Percentiles rank a stretch among this genome's conserved stretches.
Conservation (phyloP, 30 jellyfish, hydroid and myxozoan genomes). For the Cassiopea andromeda region DNA sequence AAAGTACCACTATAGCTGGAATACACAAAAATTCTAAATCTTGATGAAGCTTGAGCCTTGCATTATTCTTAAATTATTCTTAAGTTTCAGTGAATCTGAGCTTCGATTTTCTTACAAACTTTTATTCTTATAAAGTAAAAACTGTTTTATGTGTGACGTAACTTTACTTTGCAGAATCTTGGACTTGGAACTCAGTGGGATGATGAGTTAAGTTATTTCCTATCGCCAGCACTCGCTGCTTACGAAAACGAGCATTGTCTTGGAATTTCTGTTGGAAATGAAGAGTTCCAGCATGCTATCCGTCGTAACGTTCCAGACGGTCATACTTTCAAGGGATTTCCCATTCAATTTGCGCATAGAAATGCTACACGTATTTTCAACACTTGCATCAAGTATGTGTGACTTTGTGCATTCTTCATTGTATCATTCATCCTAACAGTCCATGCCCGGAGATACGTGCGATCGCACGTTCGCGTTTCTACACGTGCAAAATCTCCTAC, state of each 20-base stretch:
- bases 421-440: not conserved
- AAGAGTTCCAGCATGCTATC: conserved; percentile 93
- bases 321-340: conserved; percentile 97
- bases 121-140: too few relatives aligned
- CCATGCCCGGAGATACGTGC: too few relatives aligned
- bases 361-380: conserved; percentile 86
- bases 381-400: conserved; percentile 81
- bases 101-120: too few relatives aligned
- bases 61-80: too few relatives aligned
- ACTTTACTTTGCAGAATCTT: conserved; percentile 54
- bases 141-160: too few relatives aligned
- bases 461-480: too few relatives aligned
- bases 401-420: not conserved
- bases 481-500: too few relatives aligned
- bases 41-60: too few relatives aligned
- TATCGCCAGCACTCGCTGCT: conserved; percentile 95
- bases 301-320: conserved; percentile 95
- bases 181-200: conserved; percentile 95
- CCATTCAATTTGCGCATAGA: conserved; percentile 87
- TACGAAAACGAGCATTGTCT: conserved; percentile 85
- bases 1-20: too few relatives aligned
- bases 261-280: conserved; percentile 94
- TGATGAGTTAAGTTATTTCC: conserved; percentile 82
- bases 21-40: too few relatives aligned
- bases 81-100: too few relatives aligned